These are phyloP conservation scores for Ammodytes marinus DNA, from an alignment of 2,113 vertebrate species.

Conservation along the genomic window DNA sequence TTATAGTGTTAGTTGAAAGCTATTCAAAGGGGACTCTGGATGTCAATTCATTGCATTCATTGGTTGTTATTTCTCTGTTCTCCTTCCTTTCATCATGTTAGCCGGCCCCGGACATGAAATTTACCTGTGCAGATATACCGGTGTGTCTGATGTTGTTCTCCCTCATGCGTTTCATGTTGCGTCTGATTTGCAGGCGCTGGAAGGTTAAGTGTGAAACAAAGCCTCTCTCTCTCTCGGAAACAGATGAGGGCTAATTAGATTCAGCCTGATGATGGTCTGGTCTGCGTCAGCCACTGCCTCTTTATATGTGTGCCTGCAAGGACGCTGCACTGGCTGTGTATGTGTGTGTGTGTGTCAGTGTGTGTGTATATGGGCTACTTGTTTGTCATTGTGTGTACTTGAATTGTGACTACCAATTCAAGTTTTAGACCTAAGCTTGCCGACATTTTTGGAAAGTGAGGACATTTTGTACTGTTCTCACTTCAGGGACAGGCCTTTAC, in stretches of 20 bases:
- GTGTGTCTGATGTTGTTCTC: neutral
- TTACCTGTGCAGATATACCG: neutral
- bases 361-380: neutral
- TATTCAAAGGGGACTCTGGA: neutral
- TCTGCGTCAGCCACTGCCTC: conserved; percentile 54
- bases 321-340: conserved; percentile 18
- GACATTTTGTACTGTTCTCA: too few species aligned
- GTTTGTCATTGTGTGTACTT: too few species aligned
- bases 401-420: too few species aligned
- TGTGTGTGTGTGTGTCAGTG: conserved; percentile 9
- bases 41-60: neutral
- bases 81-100: neutral
- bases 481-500: too few species aligned
- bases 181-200: conserved; percentile 38
- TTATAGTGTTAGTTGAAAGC: neutral
- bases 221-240: conserved; percentile 69
- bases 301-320: conserved; percentile 48
- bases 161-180: conserved; percentile 26
- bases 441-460: too few species aligned
- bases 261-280: conserved; percentile 68
- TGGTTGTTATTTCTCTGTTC: neutral
- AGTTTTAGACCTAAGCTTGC: too few species aligned
- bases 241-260: conserved; percentile 74
- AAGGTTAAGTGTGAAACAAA: conserved; percentile 69
- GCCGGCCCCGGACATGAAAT: neutral